phyloP scores from a whole-genome alignment of 2,113 vertebrate species.

The Gadus chalcogrammus region DNA sequence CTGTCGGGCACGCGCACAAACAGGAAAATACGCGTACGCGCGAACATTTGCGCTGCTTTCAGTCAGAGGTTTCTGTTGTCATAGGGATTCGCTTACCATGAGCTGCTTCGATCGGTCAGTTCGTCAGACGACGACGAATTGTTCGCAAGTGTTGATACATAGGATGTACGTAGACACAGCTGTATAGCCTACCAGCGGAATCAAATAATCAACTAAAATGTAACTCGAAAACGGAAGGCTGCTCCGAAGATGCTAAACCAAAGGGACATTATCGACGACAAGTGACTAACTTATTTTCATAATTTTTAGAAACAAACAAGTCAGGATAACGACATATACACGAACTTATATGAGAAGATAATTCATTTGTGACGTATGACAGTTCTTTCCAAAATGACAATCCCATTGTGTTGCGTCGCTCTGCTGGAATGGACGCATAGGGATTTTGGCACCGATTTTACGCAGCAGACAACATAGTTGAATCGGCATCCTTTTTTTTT shows the following conservation, averaged over 20 bases:
- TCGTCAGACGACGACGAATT: too few relatives aligned
- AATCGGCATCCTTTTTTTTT: constrained; percentile 37
- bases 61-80: constrained; percentile 33
- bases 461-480: constrained; percentile 65
- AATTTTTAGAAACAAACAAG: too few relatives aligned
- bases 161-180: too few relatives aligned
- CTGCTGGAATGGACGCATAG: constrained; percentile 59
- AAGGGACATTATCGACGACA: constrained; percentile 41
- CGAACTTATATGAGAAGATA: too few relatives aligned
- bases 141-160: too few relatives aligned
- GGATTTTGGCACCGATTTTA: constrained; percentile 67
- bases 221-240: not conserved
- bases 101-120: too few relatives aligned
- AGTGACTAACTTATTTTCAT: constrained; percentile 36
- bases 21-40: constrained; percentile 51
- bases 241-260: constrained; percentile 33
- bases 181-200: constrained; percentile 24
- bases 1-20: constrained; percentile 61
- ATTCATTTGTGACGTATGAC: not conserved
- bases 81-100: not conserved
- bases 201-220: constrained; percentile 50
- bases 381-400: constrained; percentile 55
- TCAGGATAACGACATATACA: too few relatives aligned
- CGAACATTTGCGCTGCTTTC: constrained; percentile 43
- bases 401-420: constrained; percentile 48